Base-by-base conservation (phyloP, 2,113 vertebrate genomes). In the Dolichotis patagonum region DNA sequence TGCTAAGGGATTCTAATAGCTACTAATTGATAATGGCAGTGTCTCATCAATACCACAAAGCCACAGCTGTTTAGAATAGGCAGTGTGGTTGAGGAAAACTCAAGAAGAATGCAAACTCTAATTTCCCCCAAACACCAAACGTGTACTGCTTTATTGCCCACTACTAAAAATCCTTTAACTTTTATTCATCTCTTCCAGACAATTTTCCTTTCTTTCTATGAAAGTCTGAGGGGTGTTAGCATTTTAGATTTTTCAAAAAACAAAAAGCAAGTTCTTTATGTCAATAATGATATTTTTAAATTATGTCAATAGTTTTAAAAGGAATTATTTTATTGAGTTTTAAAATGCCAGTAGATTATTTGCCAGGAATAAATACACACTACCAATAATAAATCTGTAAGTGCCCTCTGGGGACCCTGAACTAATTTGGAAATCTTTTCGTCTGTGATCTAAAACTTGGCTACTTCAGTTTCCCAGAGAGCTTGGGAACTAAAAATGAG, bases 391-490 rank as follows among this genome's bases (percentile, higher is more conserved):
- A 90, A 85, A 71, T 28, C 1, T 89, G 71, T 58, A 49, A 7
- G 11, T 88, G 43, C 65, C 89, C 80, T 92, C 80, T 73, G n/a
- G 85, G n/a, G 81, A 56, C 16, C 1, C 30, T 75, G n/a, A 71
- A 82, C 71, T 92, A 14, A 63, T 2, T 60, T 97, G 60, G 78
- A 73, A 67, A 97, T 46, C 35, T 35, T 97, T 96, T 96, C 65
- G 91, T 92, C 96, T 52, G 20, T 97, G 67, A 94, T 43, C 62
- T 60, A 93, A 94, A 96, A 60, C n/a, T 97, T 97, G 83, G 54
- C 92, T 94, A 58, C 38, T 86, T 94, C 88, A 28, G 65, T 90
- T 98, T 97, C 95, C 38, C 8, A 80, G 88, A 96, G 91, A 94
- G 0, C 26, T 60, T 87, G 92, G 26, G 16, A 9, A 96, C 78